Conservation (phyloP, 2,113 vertebrate genomes). For the Rhipidura dahli region DNA sequence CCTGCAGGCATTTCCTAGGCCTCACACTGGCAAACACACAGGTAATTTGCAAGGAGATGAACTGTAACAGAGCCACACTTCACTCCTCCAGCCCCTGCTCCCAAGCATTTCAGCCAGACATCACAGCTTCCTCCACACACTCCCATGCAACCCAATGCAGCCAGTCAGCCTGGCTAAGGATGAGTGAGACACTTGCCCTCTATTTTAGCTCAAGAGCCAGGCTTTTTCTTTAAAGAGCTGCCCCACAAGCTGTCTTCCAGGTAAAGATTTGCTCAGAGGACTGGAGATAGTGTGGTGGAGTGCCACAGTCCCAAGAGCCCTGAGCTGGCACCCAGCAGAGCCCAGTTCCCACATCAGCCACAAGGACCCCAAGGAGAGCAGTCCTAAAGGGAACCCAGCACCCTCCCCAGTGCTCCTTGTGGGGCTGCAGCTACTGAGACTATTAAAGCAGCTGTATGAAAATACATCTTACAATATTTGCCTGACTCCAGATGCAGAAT, state of each 20-base stretch:
- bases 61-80: not conserved
- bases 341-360: not conserved
- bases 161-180: not conserved
- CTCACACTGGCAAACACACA: not conserved
- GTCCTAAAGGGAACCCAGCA: not conserved
- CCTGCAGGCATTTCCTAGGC: not conserved
- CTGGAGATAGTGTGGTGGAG: not conserved
- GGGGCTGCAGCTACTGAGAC: not conserved
- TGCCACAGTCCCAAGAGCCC: not conserved
- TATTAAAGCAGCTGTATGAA: not conserved
- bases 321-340: not conserved
- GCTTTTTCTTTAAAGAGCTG: not conserved
- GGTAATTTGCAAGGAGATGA: not conserved
- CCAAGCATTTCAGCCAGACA: not conserved
- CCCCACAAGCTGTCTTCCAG: not conserved
- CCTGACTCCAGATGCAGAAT: not conserved
- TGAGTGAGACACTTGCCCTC: not conserved
- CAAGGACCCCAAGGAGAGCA: not conserved
- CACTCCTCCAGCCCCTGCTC: not conserved
- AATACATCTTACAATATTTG: not conserved
- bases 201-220: not conserved
- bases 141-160: fast-evolving
- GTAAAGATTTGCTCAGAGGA: not conserved
- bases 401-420: fast-evolving
- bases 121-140: fast-evolving